Conservation (phyloP, 1,140 invertebrate genomes). For the Hycleus cichorii region DNA sequence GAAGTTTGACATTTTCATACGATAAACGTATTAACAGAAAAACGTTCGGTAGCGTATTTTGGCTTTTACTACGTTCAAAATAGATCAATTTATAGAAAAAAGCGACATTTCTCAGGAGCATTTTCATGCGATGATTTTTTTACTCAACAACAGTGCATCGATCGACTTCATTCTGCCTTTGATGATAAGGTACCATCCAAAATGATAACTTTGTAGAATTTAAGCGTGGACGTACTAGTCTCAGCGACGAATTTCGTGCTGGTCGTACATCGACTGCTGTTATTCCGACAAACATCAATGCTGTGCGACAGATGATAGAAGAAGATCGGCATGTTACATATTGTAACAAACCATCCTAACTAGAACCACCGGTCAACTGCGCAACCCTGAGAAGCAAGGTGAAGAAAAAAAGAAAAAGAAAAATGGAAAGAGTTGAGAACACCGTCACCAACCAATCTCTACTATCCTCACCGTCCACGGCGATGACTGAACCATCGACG, state of each 20-base stretch:
- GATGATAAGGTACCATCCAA: constrained; percentile 12
- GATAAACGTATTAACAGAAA: no score
- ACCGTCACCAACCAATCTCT: no score
- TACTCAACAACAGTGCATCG: constrained; percentile 15
- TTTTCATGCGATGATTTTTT: constrained; percentile 15
- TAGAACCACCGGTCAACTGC: no score
- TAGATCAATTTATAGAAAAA: background rate
- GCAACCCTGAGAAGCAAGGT: no score
- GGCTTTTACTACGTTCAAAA: no score
- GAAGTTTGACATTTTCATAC: no score
- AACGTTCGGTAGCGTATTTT: no score
- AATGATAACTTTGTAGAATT: constrained; percentile 10
- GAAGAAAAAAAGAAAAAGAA: no score
- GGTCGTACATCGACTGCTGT: constrained; percentile 6
- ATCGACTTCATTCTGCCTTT: constrained; percentile 14
- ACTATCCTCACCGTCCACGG: no score
- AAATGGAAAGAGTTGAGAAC: no score
- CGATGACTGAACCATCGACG: no score
- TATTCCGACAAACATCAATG: constrained; percentile 5
- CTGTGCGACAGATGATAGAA: constrained; percentile 1
- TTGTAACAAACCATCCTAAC: no score
- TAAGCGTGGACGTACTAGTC: constrained; percentile 11
- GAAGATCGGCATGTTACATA: constrained; percentile 36
- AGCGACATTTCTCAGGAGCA: background rate
- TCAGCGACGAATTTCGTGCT: constrained; percentile 8